These are phyloP conservation scores for Elmis aenea DNA, from an alignment of 2,888 invertebrate genomes.

Conservation along the genomic window DNA sequence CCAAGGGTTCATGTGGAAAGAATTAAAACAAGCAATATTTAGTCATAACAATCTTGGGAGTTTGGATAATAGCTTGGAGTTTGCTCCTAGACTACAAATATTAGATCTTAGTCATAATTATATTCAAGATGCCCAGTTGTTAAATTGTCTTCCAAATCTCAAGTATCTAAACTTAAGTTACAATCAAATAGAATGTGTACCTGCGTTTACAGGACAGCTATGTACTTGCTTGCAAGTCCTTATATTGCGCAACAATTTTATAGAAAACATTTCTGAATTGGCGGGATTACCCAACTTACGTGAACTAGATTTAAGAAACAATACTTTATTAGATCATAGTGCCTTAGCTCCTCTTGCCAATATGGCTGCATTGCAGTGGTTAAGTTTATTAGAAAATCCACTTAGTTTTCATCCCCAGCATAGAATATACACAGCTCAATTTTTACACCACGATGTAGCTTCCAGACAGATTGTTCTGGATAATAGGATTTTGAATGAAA, in stretches of 20 bases:
- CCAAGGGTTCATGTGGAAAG: slow-evolving; percentile 58
- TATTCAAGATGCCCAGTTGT: slow-evolving; percentile 50
- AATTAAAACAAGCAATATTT: slow-evolving; percentile 54
- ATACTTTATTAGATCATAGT: slow-evolving; percentile 58
- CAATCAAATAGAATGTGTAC: slow-evolving; percentile 56
- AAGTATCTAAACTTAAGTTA: slow-evolving; percentile 60
- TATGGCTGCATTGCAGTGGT: slow-evolving; percentile 50
- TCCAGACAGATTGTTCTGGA: slow-evolving; percentile 54
- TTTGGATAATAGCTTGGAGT: slow-evolving; percentile 55
- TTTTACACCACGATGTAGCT: slow-evolving; percentile 53
- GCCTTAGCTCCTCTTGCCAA: slow-evolving; percentile 52
- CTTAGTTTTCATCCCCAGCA: slow-evolving; percentile 58
- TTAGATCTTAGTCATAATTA: slow-evolving; percentile 63
- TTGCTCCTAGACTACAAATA: slow-evolving; percentile 56
- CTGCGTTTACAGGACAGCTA: slow-evolving; percentile 53
- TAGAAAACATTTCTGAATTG: slow-evolving; percentile 55
- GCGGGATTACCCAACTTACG: slow-evolving; percentile 52
- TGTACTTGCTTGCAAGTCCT: slow-evolving; percentile 50
- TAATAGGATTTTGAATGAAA: slow-evolving; percentile 48
- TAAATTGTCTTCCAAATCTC: slow-evolving; percentile 57
- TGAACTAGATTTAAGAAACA: slow-evolving; percentile 59
- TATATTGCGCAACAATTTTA: slow-evolving; percentile 58
- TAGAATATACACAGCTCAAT: slow-evolving; percentile 50
- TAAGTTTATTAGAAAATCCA: slow-evolving; percentile 60
- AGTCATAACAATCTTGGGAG: slow-evolving; percentile 53